These are phyloP conservation scores for Anguilla japonica DNA, from an alignment of 2,113 vertebrate genomes.

Conservation along the genomic window DNA sequence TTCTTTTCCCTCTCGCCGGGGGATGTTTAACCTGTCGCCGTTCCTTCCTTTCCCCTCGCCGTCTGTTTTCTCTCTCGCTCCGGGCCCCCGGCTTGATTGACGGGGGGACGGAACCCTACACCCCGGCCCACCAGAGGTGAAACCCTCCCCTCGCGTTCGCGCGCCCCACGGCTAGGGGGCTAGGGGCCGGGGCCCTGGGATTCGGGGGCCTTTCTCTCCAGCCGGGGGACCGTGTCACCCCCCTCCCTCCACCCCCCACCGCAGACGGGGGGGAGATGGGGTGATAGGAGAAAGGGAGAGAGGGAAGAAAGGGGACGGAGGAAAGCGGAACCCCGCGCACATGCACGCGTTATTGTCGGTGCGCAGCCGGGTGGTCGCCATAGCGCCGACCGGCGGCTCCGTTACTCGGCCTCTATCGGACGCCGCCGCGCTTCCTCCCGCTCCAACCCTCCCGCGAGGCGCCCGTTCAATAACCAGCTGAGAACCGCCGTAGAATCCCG, in stretches of 20 bases:
- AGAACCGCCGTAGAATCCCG: not conserved
- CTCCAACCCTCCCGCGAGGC: not conserved
- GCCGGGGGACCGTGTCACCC: constrained; percentile 28
- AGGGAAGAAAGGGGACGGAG: constrained; percentile 19
- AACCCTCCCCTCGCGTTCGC: constrained; percentile 55
- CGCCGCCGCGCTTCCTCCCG: not conserved
- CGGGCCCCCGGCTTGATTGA: constrained; percentile 65
- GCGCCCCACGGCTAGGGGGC: constrained; percentile 56
- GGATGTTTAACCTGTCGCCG: constrained; percentile 63
- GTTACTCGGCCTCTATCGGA: constrained; percentile 27
- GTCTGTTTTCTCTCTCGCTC: constrained; percentile 58
- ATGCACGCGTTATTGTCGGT: constrained; percentile 37
- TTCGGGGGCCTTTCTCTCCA: constrained; percentile 58
- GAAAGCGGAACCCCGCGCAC: constrained; percentile 46
- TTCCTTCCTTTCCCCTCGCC: constrained; percentile 43
- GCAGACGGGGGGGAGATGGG: constrained; percentile 59
- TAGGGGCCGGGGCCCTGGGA: constrained; percentile 38
- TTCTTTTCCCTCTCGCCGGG: constrained; percentile 29
- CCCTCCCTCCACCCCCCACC: constrained; percentile 52
- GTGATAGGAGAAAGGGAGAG: constrained; percentile 59
- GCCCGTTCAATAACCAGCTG: not conserved
- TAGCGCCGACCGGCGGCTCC: constrained; percentile 17
- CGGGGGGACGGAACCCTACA: constrained; percentile 66
- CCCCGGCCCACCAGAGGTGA: constrained; percentile 58
- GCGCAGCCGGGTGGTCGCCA: constrained; percentile 44